A percentile compares a stretch with the other conserved stretches of the same genome.
Conservation (phyloP, 1,140 invertebrate species). For the Thaumetopoea pityocampa region DNA sequence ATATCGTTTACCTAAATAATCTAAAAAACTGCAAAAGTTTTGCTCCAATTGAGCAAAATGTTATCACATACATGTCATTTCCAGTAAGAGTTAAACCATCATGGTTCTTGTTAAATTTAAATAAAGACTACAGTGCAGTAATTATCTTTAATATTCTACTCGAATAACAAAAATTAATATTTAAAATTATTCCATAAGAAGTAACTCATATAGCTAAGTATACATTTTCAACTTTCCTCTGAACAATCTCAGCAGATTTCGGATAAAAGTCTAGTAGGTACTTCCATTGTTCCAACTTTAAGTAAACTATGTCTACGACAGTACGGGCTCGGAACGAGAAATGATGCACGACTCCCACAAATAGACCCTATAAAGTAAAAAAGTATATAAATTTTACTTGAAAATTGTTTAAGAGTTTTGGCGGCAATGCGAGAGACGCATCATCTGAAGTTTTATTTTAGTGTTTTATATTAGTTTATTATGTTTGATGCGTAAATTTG, state of each 20-base stretch:
- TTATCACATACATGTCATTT: too few species aligned
- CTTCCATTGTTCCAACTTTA: slow-evolving; percentile 67
- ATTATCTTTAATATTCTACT: slow-evolving; percentile 3
- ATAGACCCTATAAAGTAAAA: slow-evolving; percentile 53
- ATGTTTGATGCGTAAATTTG: too few species aligned
- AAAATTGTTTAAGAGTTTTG: too few species aligned
- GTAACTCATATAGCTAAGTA: slow-evolving; percentile 51
- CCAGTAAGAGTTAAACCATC: too few species aligned
- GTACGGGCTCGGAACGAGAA: slow-evolving; percentile 70
- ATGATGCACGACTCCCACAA: slow-evolving; percentile 64
- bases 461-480: too few species aligned
- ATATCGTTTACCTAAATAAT: too few species aligned
- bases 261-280: slow-evolving; percentile 69
- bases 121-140: slow-evolving; percentile 1
- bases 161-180: neutral
- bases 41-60: too few species aligned
- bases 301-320: slow-evolving; percentile 65
- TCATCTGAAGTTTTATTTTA: too few species aligned
- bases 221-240: slow-evolving; percentile 61
- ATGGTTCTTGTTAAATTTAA: neutral
- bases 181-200: neutral
- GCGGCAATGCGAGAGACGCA: too few species aligned
- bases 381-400: neutral
- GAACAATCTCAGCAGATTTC: slow-evolving; percentile 55
- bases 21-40: too few species aligned